Evolutionary conservation across 2,113 vertebrate genomes (phyloP).

Genomic region (Dissostichus mawsoni): DNA sequence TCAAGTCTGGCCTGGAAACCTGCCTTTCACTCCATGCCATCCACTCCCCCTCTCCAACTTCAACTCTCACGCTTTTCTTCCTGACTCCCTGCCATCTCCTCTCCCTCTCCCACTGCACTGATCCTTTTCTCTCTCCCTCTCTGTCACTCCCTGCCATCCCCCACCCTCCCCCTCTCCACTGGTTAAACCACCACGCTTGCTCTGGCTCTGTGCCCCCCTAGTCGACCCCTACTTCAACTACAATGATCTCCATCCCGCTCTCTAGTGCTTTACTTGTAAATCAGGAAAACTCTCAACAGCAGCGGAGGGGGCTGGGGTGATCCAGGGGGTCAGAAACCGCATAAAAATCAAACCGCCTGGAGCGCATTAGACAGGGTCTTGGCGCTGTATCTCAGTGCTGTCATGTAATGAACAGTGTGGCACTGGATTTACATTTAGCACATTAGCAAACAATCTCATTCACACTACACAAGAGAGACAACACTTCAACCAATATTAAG

Average conservation of each 20-base stretch:
- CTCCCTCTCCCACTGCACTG: conserved; percentile 54
- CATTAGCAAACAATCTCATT: conserved; percentile 37
- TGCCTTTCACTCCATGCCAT: conserved; percentile 80
- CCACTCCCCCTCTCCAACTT: conserved; percentile 67
- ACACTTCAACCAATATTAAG: not conserved
- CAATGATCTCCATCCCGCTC: conserved; percentile 58
- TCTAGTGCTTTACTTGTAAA: conserved; percentile 72
- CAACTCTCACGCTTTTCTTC: conserved; percentile 58
- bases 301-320: conserved; percentile 61
- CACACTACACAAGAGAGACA: conserved; percentile 8
- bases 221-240: conserved; percentile 52
- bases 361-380: conserved; percentile 68
- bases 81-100: conserved; percentile 62
- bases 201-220: conserved; percentile 50
- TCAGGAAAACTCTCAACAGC: conserved; percentile 68
- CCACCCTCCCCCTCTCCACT: conserved; percentile 43
- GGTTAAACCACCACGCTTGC: conserved; percentile 55
- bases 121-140: conserved; percentile 55
- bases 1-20: conserved; percentile 82
- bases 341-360: conserved; percentile 68
- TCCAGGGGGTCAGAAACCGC: conserved; percentile 64
- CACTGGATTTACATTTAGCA: conserved; percentile 60
- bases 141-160: conserved; percentile 63
- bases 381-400: conserved; percentile 57
- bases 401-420: conserved; percentile 70